phyloP scores from a whole-genome alignment of 2,797 vertebrate genomes.

The Centropyge bicolor region DNA sequence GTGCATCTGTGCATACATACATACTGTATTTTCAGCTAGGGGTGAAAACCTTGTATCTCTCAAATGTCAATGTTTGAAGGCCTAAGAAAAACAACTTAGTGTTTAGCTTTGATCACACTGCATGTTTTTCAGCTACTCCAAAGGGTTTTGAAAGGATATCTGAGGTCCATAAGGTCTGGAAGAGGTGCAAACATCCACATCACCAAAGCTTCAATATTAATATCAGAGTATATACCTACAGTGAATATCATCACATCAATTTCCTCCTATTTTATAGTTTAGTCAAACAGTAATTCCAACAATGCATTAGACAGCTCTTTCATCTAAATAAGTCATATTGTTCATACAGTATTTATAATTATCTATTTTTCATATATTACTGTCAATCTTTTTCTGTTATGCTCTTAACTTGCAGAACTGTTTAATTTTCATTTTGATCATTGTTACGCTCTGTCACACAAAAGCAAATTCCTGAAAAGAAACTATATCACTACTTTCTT shows the following conservation, averaged over 20 bases:
- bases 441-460: too few relatives aligned
- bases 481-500: background rate
- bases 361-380: too few relatives aligned
- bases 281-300: background rate
- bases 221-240: background rate
- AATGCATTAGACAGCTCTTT: background rate
- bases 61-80: background rate
- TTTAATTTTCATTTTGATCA: too few relatives aligned
- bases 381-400: too few relatives aligned
- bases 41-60: conserved; percentile 13
- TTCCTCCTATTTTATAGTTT: background rate
- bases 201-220: conserved; percentile 1
- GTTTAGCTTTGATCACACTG: conserved; percentile 6
- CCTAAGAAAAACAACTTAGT: background rate
- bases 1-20: conserved; percentile 11
- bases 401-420: too few relatives aligned
- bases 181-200: conserved; percentile 14
- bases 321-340: too few relatives aligned
- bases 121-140: background rate
- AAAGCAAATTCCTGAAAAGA: too few relatives aligned
- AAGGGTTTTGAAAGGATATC: background rate
- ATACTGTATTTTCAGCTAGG: conserved; percentile 14
- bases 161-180: background rate
- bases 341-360: too few relatives aligned
- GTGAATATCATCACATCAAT: background rate